Evolutionary conservation across 2,113 vertebrate species (phyloP).

Genomic region (Tachysurus fulvidraco): DNA sequence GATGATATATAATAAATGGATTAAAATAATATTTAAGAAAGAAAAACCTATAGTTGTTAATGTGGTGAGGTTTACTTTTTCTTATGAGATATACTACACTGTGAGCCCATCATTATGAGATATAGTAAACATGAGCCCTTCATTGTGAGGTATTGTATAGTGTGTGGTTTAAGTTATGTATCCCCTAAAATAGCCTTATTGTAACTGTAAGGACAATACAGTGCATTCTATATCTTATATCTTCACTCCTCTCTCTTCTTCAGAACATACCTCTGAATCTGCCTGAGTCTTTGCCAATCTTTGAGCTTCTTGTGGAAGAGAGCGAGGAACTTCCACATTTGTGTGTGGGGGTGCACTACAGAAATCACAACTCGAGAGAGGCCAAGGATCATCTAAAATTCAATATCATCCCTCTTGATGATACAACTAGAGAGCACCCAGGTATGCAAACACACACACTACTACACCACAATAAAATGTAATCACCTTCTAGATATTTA

Average conservation of each 20-base stretch:
- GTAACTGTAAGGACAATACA: not conserved
- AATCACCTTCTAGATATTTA: not conserved
- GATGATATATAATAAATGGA: too few species aligned
- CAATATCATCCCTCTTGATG: conserved; percentile 77
- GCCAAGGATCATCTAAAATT: conserved; percentile 78
- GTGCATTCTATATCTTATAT: not conserved
- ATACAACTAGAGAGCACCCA: conserved; percentile 37
- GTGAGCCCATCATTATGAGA: not conserved
- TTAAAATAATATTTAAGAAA: too few species aligned
- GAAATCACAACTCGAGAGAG: conserved; percentile 57
- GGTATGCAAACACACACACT: not conserved
- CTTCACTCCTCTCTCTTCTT: not conserved
- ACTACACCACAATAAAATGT: not conserved
- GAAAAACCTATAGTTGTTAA: too few species aligned
- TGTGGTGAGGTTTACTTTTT: too few species aligned
- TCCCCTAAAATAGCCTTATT: not conserved
- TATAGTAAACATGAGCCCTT: not conserved
- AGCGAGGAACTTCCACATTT: conserved; percentile 78
- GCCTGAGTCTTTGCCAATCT: conserved; percentile 76
- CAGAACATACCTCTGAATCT: conserved; percentile 77
- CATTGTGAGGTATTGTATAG: not conserved
- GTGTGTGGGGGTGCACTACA: conserved; percentile 44
- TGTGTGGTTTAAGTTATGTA: not conserved
- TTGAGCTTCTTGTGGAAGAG: conserved; percentile 82
- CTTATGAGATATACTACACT: not conserved